Percentiles rank a stretch among this genome's conserved stretches.
These are phyloP conservation scores for Euura saliciscinereae DNA, from an alignment of 1,140 invertebrate species.

Conservation along the genomic window DNA sequence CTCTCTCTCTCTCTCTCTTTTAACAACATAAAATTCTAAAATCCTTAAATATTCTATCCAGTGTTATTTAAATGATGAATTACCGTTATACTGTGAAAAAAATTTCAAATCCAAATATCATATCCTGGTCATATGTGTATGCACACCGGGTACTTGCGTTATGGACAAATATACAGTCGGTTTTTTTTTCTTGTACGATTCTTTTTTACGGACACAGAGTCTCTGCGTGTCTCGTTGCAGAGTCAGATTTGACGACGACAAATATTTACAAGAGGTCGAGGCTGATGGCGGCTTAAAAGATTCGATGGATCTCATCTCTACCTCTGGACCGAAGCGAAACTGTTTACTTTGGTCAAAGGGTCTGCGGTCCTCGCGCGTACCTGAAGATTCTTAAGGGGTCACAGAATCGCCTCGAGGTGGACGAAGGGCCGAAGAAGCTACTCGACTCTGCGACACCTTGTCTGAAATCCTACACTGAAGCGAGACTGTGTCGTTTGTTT, in stretches of 20 bases:
- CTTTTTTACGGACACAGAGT: background rate
- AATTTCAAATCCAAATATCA: too few relatives aligned
- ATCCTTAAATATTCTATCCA: too few relatives aligned
- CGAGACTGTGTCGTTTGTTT: background rate
- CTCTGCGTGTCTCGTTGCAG: constrained; percentile 23
- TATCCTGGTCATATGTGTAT: too few relatives aligned
- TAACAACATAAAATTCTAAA: too few relatives aligned
- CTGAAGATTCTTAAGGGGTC: background rate
- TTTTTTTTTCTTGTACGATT: background rate
- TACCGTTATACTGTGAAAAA: too few relatives aligned
- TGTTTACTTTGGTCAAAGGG: background rate
- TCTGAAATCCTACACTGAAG: background rate
- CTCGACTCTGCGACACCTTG: background rate
- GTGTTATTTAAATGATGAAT: too few relatives aligned
- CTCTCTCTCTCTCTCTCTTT: too few relatives aligned
- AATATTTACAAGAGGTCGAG: constrained; percentile 48
- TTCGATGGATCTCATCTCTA: background rate
- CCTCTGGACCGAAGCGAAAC: background rate
- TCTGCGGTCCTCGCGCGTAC: background rate
- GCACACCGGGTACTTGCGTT: background rate
- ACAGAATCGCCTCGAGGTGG: background rate
- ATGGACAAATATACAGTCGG: background rate
- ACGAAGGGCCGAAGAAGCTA: background rate
- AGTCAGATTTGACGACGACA: constrained; percentile 42
- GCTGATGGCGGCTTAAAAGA: constrained; percentile 23